Base-by-base conservation (phyloP, 2,888 invertebrate genomes). In the Scaptomyza caliginosa region DNA sequence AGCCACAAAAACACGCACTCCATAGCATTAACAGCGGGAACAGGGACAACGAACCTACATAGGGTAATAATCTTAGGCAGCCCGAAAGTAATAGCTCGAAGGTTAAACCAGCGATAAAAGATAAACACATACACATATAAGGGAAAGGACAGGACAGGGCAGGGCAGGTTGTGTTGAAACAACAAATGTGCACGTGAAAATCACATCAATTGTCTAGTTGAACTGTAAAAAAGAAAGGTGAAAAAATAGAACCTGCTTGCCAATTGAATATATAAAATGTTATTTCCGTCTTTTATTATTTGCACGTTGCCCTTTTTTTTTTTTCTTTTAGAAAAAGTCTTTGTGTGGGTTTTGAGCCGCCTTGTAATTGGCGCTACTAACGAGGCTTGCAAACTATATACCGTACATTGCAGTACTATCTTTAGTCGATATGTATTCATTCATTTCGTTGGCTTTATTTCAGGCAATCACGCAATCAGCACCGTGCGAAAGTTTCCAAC, bases 381-480 rank as follows among this genome's bases (percentile, higher is more conserved):
- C 85, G 85, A 84, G 81, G 32, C 63, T 57, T 43, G 55, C n/a
- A 32, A 59, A 43, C 42, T 28, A 5, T 28, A 2, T 28, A 28
- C 39, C n/a, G n/a, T n/a, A n/a, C n/a, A n/a, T n/a, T n/a, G n/a
- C n/a, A 21, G 4, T 16, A 11, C 34, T 23, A 24, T 13, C 19
- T 26, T 74, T 83, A 86, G 78, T 88, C 72, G 73, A 71, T 65
- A 49, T 46, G 70, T 42, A 46, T 28, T 64, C 74, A 45, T 28
- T 38, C 38, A 19, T 38, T 45, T 42, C 17, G 64, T 65, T 21
- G 2, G 50, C 60, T 69, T 79, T 83, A 91, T 90, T 90, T 77
- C 81, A 91, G 91, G 92, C 66, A 91, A 91, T 91, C 91, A 91
- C 90, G 91, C 92, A 89, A 92, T 91, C 86, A 91, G 92, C 75